Percentiles rank a stretch among this genome's conserved stretches.
Conservation (phyloP, 2,113 vertebrate genomes). For the Leuciscus idus region DNA sequence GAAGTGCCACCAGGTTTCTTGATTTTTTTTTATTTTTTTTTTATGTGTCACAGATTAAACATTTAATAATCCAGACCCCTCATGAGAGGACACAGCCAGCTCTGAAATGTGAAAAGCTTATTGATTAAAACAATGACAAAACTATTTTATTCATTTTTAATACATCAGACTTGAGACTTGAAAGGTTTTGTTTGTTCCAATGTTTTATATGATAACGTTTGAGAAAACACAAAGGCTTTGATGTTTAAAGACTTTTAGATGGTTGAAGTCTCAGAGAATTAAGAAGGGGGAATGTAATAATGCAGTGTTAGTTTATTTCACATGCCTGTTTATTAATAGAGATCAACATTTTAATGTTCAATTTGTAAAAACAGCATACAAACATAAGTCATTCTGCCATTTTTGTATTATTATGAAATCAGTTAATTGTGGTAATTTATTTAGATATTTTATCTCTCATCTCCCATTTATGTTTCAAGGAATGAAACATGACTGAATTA, state of each 20-base stretch:
- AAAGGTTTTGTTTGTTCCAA: conserved; percentile 12
- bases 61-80: neutral
- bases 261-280: neutral
- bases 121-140: conserved; percentile 12
- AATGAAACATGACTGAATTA: neutral
- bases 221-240: conserved; percentile 26
- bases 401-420: no score
- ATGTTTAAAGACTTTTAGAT: conserved; percentile 16
- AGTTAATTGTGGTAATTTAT: neutral
- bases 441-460: neutral
- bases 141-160: neutral
- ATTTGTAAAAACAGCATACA: neutral
- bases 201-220: neutral
- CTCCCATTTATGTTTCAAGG: neutral
- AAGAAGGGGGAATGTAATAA: neutral
- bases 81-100: neutral
- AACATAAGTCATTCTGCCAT: neutral
- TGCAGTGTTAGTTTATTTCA: conserved; percentile 1
- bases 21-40: neutral
- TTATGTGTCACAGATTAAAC: neutral
- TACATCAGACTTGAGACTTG: conserved; percentile 19
- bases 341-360: neutral
- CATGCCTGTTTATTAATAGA: conserved; percentile 23
- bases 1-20: conserved; percentile 6
- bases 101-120: neutral